These are phyloP conservation scores for Anseranas semipalmata DNA, from an alignment of 2,113 vertebrate species.

Conservation along the genomic window DNA sequence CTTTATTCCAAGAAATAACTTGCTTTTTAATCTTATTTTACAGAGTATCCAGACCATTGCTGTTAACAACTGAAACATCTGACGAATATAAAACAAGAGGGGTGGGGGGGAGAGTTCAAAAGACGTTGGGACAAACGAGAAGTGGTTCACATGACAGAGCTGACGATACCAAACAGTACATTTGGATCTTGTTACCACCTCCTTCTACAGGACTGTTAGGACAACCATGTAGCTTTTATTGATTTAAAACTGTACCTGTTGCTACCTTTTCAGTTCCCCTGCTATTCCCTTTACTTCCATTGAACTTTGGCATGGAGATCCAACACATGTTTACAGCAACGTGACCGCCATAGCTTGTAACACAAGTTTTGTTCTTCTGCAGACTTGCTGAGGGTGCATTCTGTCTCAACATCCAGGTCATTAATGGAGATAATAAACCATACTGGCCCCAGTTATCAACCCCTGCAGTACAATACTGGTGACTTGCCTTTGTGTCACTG, in stretches of 20 bases:
- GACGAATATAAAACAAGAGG: not conserved
- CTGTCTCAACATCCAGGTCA: not conserved
- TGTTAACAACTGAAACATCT: not conserved
- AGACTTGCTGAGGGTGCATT: not conserved
- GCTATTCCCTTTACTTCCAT: not conserved
- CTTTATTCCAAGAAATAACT: not conserved
- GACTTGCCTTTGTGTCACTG: not conserved
- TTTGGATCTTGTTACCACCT: not conserved
- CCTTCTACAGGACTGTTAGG: not conserved
- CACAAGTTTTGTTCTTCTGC: not conserved
- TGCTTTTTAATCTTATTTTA: not conserved
- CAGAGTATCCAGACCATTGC: not conserved
- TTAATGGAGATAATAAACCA: not conserved
- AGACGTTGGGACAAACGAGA: not conserved
- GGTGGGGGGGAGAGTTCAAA: not conserved
- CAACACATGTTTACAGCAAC: not conserved
- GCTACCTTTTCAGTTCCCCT: not conserved
- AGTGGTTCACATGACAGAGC: not conserved
- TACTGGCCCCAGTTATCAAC: not conserved
- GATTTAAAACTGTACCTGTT: not conserved
- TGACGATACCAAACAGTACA: not conserved
- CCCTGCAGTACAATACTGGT: not conserved
- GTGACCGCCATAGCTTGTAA: too few species aligned
- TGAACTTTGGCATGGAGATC: not conserved
- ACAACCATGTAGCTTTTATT: not conserved